Evolutionary conservation across 2,113 vertebrate species (phyloP), one percentile per base, ranked within the genome.

Genomic region (Nothocercus julius): DNA sequence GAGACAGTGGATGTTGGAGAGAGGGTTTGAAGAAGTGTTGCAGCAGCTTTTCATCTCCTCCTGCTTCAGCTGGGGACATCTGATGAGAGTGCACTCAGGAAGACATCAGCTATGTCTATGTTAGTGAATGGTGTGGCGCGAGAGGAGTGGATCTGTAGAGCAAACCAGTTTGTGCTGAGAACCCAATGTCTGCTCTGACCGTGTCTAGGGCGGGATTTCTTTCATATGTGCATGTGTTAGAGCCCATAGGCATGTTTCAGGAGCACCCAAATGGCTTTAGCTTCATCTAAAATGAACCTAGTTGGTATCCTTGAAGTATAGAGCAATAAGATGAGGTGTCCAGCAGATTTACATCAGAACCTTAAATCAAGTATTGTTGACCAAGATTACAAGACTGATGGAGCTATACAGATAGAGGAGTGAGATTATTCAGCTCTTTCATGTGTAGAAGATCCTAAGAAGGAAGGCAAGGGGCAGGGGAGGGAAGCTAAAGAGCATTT

Each of bases 381-480:
- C n/a, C 45, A 9, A 16, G 45, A 22, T 45, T 38, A 13, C 18
- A 11, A 59, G n/a, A 9, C 40, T 42, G 40, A 36, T 62, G 47
- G 36, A 75, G 34, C 63, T 72, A 6, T 22, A 32, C 19, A 16
- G 61, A 1, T 18, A 53, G 24, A 84, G 25, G 32, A 83, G 19
- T 3, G 18, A 62, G 47, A 42, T 16, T 81, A 72, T 77, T 67
- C 21, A 63, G 13, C 28, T n/a, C 9, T 63, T 70, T 53, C 40
- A 6, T 40, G 13, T 36, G 44, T 73, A 38, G 25, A 81, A 32
- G 36, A 47, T 58, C 28, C 27, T 1, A 28, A 73, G 77, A 63
- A 30, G 47, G 14, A 44, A 16, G 3, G 4, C 5, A 2, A 1
- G 5, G 7, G 6, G 36, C 36, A 36, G 36, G 36, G 36, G 36